Conservation (phyloP, 2,888 invertebrate species). For the Stegophylla sp. region DNA sequence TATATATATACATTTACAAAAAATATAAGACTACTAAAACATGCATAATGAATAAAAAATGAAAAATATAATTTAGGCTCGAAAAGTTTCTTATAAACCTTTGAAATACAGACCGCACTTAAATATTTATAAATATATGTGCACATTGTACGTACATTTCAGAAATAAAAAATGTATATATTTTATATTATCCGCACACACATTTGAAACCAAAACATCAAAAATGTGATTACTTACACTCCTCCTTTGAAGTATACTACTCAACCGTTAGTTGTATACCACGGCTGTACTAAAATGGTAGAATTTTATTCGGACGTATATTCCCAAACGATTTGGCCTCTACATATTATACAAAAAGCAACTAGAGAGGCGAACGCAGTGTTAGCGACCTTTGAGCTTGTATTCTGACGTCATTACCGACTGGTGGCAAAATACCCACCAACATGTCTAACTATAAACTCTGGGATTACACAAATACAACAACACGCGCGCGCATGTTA, state of each 20-base stretch:
- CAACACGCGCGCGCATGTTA: neutral
- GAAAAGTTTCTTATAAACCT: neutral
- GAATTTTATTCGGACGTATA: neutral
- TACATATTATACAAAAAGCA: neutral
- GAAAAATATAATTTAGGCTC: neutral
- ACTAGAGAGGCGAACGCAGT: constrained; percentile 1
- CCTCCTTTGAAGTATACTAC: constrained; percentile 40
- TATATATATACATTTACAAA: too few species aligned
- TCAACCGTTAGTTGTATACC: neutral
- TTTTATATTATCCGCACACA: neutral
- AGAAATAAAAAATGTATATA: neutral
- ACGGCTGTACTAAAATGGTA: neutral
- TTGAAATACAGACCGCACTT: neutral
- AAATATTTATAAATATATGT: constrained; percentile 1
- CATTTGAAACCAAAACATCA: neutral
- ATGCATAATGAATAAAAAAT: neutral
- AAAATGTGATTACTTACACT: constrained; percentile 16
- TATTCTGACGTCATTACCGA: constrained; percentile 41
- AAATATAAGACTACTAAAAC: neutral
- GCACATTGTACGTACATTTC: neutral
- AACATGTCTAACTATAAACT: neutral
- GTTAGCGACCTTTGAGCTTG: constrained; percentile 30
- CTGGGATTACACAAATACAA: too few species aligned
- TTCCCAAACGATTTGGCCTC: constrained; percentile 23
- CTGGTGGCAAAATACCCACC: neutral